Percentiles rank a stretch among this genome's conserved stretches.
These are phyloP conservation scores for Accipiter superciliosus DNA, from an alignment of 2,797 vertebrate species.

Conservation along the genomic window DNA sequence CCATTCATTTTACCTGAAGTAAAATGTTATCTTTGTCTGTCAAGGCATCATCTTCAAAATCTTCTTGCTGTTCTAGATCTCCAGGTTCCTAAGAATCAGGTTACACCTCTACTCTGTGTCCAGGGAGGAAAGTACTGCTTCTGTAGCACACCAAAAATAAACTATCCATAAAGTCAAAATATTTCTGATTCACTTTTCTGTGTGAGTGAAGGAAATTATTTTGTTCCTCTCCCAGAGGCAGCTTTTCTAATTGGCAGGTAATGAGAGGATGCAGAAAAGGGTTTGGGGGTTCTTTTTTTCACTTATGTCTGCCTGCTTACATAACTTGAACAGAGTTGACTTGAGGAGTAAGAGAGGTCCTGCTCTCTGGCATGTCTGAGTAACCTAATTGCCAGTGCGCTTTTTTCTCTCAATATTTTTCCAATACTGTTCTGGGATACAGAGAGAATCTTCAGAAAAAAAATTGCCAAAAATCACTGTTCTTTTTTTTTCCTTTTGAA, in stretches of 20 bases:
- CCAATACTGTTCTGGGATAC: not conserved
- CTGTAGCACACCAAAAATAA: not conserved
- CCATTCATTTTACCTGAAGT: not conserved
- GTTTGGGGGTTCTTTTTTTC: not conserved
- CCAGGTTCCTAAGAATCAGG: not conserved
- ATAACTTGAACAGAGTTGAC: not conserved
- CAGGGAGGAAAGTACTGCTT: not conserved
- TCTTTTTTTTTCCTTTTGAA: not conserved
- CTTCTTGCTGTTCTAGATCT: not conserved
- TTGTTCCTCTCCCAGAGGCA: not conserved
- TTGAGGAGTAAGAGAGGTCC: not conserved
- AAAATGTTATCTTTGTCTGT: not conserved
- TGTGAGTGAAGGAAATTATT: not conserved
- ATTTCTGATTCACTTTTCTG: not conserved
- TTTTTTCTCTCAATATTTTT: not conserved
- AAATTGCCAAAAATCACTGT: not conserved
- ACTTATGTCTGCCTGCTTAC: not conserved
- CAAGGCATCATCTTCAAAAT: not conserved
- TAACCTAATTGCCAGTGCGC: not conserved
- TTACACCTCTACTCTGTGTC: not conserved
- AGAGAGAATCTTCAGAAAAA: not conserved
- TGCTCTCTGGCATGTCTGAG: not conserved
- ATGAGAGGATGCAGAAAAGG: not conserved
- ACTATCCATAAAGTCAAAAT: not conserved
- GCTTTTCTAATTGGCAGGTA: not conserved